A percentile compares a stretch with the other conserved stretches of the same genome.
These are phyloP conservation scores for Sitophilus oryzae DNA, from an alignment of 1,140 invertebrate species.

Conservation along the genomic window DNA sequence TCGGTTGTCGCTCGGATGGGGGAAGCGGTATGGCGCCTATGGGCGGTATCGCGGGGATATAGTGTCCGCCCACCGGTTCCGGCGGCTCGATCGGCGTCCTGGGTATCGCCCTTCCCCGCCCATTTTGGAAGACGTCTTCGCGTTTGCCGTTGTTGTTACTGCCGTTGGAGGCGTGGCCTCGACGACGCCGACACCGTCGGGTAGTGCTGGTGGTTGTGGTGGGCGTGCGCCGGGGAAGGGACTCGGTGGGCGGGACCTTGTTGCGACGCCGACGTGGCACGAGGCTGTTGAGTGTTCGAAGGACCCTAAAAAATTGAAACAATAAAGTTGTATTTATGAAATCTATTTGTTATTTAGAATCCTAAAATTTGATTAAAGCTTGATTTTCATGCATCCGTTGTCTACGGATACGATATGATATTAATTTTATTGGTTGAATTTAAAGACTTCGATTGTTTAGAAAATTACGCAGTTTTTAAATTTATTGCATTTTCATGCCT, in stretches of 20 bases:
- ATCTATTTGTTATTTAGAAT: too few relatives aligned
- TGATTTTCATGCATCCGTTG: too few relatives aligned
- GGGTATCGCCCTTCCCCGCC: conserved; percentile 7
- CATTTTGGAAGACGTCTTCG: conserved; percentile 15
- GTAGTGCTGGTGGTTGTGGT: conserved; percentile 4
- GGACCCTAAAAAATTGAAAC: too few relatives aligned
- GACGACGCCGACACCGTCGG: too few relatives aligned
- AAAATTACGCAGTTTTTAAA: too few relatives aligned
- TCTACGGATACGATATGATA: too few relatives aligned
- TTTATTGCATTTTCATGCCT: too few relatives aligned
- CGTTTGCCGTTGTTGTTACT: too few relatives aligned
- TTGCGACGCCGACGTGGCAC: background rate
- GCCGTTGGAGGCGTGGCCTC: background rate
- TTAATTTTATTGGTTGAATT: too few relatives aligned
- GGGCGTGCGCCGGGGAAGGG: background rate
- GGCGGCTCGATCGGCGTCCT: background rate
- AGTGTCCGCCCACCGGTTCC: conserved; percentile 1
- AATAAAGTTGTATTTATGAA: too few relatives aligned
- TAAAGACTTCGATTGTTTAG: too few relatives aligned
- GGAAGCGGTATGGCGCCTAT: conserved; percentile 6
- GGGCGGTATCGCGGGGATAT: conserved; percentile 1
- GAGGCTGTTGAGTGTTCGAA: background rate
- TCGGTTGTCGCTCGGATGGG: conserved; percentile 2
- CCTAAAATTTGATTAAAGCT: too few relatives aligned
- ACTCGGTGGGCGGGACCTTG: background rate